A percentile compares a stretch with the other conserved stretches of the same genome.
phyloP scores from a whole-genome alignment of 1,140 invertebrate species.

The Cydia pomonella region DNA sequence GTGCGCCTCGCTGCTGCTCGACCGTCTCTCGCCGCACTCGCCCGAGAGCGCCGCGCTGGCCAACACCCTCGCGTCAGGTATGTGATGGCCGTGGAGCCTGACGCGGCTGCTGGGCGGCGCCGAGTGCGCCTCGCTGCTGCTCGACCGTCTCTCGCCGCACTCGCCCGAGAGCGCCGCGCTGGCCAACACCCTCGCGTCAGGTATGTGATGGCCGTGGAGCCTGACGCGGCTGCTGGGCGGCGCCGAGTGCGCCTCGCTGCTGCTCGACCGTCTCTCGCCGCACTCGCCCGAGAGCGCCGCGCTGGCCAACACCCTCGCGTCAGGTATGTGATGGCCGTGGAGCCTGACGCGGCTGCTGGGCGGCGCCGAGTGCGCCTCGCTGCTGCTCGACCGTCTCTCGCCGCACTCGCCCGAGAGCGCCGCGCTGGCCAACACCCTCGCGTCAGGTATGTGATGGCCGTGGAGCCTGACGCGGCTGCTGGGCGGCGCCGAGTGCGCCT shows the following conservation, averaged over 20 bases:
- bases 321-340: not conserved
- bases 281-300: constrained; percentile 40
- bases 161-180: constrained; percentile 39
- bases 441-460: not conserved
- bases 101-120: constrained; percentile 78
- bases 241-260: constrained; percentile 76
- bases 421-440: not conserved
- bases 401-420: constrained; percentile 55
- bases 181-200: not conserved
- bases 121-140: constrained; percentile 79
- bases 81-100: too few relatives aligned
- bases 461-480: too few relatives aligned
- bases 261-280: constrained; percentile 82
- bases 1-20: constrained; percentile 79
- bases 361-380: constrained; percentile 76
- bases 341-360: constrained; percentile 73
- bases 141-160: constrained; percentile 81
- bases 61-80: not conserved
- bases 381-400: constrained; percentile 82
- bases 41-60: constrained; percentile 38
- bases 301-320: not conserved
- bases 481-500: too few relatives aligned
- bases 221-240: constrained; percentile 76
- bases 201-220: not conserved
- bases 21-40: constrained; percentile 80